Percentiles rank a stretch among this genome's conserved stretches.
Conservation (phyloP, 2,113 vertebrate species). For the Strigops habroptila region DNA sequence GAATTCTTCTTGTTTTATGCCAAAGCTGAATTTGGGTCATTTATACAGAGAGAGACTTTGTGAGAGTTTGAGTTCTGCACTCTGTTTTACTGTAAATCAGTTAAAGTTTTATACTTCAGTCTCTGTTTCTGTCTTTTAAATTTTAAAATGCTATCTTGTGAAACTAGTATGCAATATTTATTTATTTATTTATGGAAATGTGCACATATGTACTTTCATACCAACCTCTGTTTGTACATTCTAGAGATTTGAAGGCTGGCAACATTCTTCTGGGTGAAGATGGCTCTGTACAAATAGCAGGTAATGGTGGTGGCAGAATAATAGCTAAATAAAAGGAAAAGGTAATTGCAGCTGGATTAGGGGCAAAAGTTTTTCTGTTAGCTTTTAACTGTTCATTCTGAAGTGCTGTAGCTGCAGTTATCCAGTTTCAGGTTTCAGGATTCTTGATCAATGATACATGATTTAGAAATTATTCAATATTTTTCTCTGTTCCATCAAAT, state of each 20-base stretch:
- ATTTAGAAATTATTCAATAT: neutral
- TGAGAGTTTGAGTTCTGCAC: neutral
- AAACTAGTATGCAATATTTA: neutral
- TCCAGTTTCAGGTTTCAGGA: neutral
- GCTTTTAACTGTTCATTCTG: neutral
- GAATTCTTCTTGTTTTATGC: neutral
- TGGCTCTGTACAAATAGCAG: conserved; percentile 98
- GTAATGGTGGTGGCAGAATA: conserved; percentile 66
- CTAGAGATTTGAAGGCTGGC: conserved; percentile 96
- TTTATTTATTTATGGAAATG: neutral
- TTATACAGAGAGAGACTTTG: neutral
- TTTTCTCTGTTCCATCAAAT: neutral
- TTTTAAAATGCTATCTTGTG: neutral
- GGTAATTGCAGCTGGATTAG: neutral
- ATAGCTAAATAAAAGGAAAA: neutral
- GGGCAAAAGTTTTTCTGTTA: neutral
- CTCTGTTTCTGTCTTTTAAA: neutral
- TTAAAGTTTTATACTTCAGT: neutral
- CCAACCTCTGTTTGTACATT: conserved; percentile 32
- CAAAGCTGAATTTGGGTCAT: neutral
- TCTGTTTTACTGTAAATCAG: neutral
- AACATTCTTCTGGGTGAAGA: conserved; percentile 98
- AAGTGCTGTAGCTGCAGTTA: neutral
- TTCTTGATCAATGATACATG: neutral
- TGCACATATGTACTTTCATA: neutral